These are phyloP conservation scores for Ochotona princeps DNA, from an alignment of 2,113 vertebrate genomes.

Conservation along the genomic window DNA sequence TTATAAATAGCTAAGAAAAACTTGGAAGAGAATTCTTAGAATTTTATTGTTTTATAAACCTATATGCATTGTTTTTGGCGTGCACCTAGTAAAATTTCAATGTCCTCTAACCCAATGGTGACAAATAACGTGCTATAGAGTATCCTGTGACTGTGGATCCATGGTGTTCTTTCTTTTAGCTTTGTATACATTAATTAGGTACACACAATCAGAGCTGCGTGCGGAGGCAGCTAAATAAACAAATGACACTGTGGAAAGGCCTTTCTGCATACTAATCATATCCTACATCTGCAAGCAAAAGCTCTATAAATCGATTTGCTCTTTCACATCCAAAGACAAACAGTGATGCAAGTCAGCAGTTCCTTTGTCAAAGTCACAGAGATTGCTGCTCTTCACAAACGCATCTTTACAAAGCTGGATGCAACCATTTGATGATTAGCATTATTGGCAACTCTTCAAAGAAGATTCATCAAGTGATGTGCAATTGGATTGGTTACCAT, in stretches of 20 bases:
- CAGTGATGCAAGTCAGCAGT: slow-evolving; percentile 99
- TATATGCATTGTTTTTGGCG: slow-evolving; percentile 68
- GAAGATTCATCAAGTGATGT: slow-evolving; percentile 94
- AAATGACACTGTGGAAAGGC: slow-evolving; percentile 91
- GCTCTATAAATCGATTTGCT: slow-evolving; percentile 99
- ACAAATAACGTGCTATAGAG: slow-evolving; percentile 80
- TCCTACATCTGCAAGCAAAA: slow-evolving; percentile 93
- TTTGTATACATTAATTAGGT: slow-evolving; percentile 92
- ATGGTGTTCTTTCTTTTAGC: slow-evolving; percentile 86
- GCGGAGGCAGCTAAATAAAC: slow-evolving; percentile 93
- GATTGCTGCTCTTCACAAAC: slow-evolving; percentile 96
- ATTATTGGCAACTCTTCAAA: slow-evolving; percentile 98
- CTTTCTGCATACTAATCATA: slow-evolving; percentile 97
- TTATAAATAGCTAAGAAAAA: slow-evolving; percentile 66
- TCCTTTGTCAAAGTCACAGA: slow-evolving; percentile 99
- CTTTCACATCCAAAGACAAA: slow-evolving; percentile 99
- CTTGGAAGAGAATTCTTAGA: slow-evolving; percentile 64
- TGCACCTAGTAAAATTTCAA: slow-evolving; percentile 78
- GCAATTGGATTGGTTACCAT: slow-evolving; percentile 90
- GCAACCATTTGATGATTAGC: slow-evolving; percentile 96
- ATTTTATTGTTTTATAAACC: slow-evolving; percentile 73
- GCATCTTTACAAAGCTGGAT: slow-evolving; percentile 92
- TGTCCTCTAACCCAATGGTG: slow-evolving; percentile 41
- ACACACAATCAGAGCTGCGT: slow-evolving; percentile 89
- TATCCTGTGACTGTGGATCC: slow-evolving; percentile 82